Percentiles rank a stretch among this genome's conserved stretches.
These are phyloP conservation scores for Lagothrix lagotricha DNA, from an alignment of 2,797 vertebrate species.

Conservation along the genomic window DNA sequence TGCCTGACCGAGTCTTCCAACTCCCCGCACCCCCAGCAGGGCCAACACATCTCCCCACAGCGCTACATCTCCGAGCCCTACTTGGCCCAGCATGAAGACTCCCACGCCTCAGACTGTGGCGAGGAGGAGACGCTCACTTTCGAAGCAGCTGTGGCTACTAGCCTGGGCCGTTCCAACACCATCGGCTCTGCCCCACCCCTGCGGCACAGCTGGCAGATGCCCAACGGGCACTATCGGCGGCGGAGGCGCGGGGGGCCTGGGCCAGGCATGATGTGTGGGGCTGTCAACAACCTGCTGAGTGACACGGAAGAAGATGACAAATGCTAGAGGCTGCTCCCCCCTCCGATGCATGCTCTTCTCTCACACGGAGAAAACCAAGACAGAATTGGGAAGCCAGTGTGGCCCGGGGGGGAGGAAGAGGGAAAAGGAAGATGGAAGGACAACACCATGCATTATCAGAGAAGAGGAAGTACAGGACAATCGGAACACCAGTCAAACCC, in stretches of 20 bases:
- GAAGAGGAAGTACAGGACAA: slow-evolving; percentile 43
- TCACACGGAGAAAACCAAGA: slow-evolving; percentile 82
- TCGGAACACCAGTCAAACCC: slow-evolving; percentile 69
- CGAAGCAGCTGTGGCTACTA: slow-evolving; percentile 95
- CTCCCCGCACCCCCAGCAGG: slow-evolving; percentile 83
- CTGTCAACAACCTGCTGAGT: slow-evolving; percentile 92
- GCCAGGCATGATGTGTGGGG: slow-evolving; percentile 86
- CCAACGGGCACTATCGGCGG: slow-evolving; percentile 96
- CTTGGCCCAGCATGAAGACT: slow-evolving; percentile 93
- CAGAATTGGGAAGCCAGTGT: slow-evolving; percentile 76
- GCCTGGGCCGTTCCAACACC: slow-evolving; percentile 94
- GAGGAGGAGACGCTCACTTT: slow-evolving; percentile 96
- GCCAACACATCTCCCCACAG: slow-evolving; percentile 91
- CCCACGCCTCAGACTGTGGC: slow-evolving; percentile 89
- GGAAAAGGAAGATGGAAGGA: slow-evolving; percentile 69
- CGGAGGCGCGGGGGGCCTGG: slow-evolving; percentile 87
- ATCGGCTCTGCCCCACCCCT: slow-evolving; percentile 95
- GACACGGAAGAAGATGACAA: slow-evolving; percentile 98
- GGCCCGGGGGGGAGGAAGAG: slow-evolving; percentile 75
- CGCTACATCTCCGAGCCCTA: slow-evolving; percentile 98
- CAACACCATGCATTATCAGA: slow-evolving; percentile 68
- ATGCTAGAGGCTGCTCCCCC: slow-evolving; percentile 90
- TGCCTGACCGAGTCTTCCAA: slow-evolving; percentile 85
- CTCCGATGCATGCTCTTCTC: slow-evolving; percentile 86
- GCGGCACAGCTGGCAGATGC: slow-evolving; percentile 97